These are phyloP conservation scores for Sciurus vulgaris DNA, from an alignment of 2,797 vertebrate species.

Conservation along the genomic window DNA sequence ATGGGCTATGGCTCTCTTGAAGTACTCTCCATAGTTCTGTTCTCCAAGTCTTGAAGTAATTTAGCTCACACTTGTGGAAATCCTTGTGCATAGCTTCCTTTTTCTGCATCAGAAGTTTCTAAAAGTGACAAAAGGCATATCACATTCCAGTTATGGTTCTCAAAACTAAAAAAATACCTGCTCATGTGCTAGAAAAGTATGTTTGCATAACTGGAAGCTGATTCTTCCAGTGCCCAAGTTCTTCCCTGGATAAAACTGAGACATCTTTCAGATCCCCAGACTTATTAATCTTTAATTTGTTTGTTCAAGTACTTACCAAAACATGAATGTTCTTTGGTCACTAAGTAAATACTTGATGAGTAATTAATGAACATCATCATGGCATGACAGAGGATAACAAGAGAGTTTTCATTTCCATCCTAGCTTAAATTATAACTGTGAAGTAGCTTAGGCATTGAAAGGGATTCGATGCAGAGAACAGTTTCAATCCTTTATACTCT, in stretches of 20 bases:
- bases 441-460: not conserved
- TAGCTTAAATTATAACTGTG: not conserved
- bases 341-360: slow-evolving; percentile 57
- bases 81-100: not conserved
- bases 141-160: not conserved
- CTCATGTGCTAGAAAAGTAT: slow-evolving; percentile 1
- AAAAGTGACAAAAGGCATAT: not conserved
- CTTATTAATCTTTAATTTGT: slow-evolving; percentile 56
- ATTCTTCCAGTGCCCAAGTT: slow-evolving; percentile 38
- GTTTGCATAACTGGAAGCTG: not conserved
- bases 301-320: slow-evolving; percentile 67
- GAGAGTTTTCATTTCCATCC: slow-evolving; percentile 42
- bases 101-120: slow-evolving; percentile 30
- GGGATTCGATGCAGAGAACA: not conserved
- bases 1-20: not conserved
- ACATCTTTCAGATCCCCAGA: slow-evolving; percentile 45
- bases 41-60: not conserved
- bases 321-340: slow-evolving; percentile 42
- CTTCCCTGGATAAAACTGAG: slow-evolving; percentile 49
- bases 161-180: slow-evolving; percentile 17
- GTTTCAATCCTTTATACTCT: slow-evolving; percentile 13
- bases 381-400: not conserved
- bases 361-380: not conserved
- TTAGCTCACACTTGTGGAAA: not conserved
- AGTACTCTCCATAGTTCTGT: not conserved